Percentiles rank a stretch among this genome's conserved stretches.
phyloP scores from a whole-genome alignment of 2,797 vertebrate species.

The Argyrosomus regius region DNA sequence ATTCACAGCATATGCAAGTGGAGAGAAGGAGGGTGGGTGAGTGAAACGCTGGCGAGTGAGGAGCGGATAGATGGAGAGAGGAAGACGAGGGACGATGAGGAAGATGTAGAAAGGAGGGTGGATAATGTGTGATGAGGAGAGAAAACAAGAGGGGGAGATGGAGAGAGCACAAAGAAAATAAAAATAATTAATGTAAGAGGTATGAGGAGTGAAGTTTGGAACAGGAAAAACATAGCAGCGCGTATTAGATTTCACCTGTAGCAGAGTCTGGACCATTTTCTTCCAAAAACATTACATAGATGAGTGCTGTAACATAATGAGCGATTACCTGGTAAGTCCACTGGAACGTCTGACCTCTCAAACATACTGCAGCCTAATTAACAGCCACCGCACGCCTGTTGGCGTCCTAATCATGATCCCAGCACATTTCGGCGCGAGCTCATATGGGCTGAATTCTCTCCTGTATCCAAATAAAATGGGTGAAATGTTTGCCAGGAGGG shows the following conservation, averaged over 20 bases:
- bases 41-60: conserved; percentile 23
- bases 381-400: neutral
- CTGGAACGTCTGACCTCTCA: conserved; percentile 11
- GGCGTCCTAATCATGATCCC: conserved; percentile 16
- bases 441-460: conserved; percentile 4
- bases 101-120: conserved; percentile 5
- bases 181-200: neutral
- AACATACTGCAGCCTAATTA: conserved; percentile 9
- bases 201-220: neutral
- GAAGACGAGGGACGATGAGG: neutral
- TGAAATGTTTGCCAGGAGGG: conserved; percentile 56
- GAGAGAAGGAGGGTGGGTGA: conserved; percentile 28
- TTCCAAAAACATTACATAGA: conserved; percentile 7
- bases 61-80: conserved; percentile 18
- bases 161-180: neutral
- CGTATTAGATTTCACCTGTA: conserved; percentile 21
- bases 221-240: neutral
- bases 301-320: conserved; percentile 1
- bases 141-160: neutral
- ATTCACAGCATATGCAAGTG: conserved; percentile 60
- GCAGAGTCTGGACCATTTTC: conserved; percentile 8
- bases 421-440: neutral
- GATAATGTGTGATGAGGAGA: neutral
- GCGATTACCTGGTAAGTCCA: conserved; percentile 28
- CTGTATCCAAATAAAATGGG: conserved; percentile 42